Conservation (phyloP, 2,888 invertebrate genomes). For the Ommatoiulus sabulosus region DNA sequence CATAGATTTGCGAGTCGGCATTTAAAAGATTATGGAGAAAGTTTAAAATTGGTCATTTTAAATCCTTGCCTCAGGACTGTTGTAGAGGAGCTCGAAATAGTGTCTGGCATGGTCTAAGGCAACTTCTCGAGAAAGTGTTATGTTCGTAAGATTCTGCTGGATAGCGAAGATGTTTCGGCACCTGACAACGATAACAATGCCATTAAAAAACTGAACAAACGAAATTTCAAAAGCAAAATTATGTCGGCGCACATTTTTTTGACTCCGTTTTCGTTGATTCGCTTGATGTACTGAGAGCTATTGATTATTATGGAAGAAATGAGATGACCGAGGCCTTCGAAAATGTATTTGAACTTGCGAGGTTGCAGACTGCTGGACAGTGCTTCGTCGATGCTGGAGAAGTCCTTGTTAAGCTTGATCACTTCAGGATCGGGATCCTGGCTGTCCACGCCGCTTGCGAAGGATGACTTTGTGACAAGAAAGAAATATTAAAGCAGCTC, state of each 20-base stretch:
- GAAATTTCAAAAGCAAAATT: not conserved
- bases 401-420: slow-evolving; percentile 81
- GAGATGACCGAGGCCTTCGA: slow-evolving; percentile 88
- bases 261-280: slow-evolving; percentile 84
- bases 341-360: slow-evolving; percentile 85
- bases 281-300: slow-evolving; percentile 81
- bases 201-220: not conserved
- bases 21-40: not conserved
- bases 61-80: slow-evolving; percentile 79
- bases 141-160: slow-evolving; percentile 86
- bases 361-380: slow-evolving; percentile 81
- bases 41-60: not conserved
- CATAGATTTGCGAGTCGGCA: too few relatives aligned
- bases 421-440: slow-evolving; percentile 83
- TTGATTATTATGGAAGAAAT: slow-evolving; percentile 84
- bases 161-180: slow-evolving; percentile 86
- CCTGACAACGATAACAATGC: slow-evolving; percentile 63
- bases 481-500: not conserved
- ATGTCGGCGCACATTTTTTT: slow-evolving; percentile 75
- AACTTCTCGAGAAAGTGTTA: slow-evolving; percentile 83
- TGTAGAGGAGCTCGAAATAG: slow-evolving; percentile 87
- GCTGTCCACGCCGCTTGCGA: slow-evolving; percentile 75
- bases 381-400: slow-evolving; percentile 82
- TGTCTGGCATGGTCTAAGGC: slow-evolving; percentile 89
- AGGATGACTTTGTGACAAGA: slow-evolving; percentile 61